Base-by-base conservation (phyloP, 2,113 vertebrate species). In the Capra hircus region DNA sequence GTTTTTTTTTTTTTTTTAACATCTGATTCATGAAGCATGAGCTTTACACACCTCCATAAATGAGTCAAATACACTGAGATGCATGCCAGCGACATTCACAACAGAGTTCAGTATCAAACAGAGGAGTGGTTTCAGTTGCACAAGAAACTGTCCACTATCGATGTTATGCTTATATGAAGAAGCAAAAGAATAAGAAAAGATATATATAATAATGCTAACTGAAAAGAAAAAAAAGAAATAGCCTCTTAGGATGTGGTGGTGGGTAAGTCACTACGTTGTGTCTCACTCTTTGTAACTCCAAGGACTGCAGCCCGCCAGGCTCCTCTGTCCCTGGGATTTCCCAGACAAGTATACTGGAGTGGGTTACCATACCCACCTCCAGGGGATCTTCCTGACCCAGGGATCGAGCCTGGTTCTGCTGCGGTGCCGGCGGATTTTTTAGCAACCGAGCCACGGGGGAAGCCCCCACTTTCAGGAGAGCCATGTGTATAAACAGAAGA, bases 121-220 rank as follows among this genome's bases (percentile, higher is more conserved):
- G 23, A n/a, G 0, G n/a, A 94, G 9, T 40, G 15, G 81, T 50
- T 94, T 92, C 23, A 77, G 21, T 48, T 36, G 21, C 40, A 83
- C 64, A 50, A 89, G 77, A 94, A 97, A 94, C 52, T 84, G 97
- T 97, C 96, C 57, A 97, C 89, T 21, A 0, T 43, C 21, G 23
- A 40, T 40, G 10, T 23, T 77, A 33, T 71, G 60, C 50, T 97
- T 97, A 87, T 91, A 89, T 94, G 98, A 96, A 98, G 97, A 96
- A 88, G 43, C 1, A 23, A 52, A 92, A 52, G 86, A 80, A 17
- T 28, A 48, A 50, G 3, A 12, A 33, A 52, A 81, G 28, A 52
- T 27, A 33, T 12, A 21, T 13, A 81, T 48, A 52, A 81, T 30
- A 52, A 52, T 33, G 78, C 30, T 12, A 19, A 50, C 40, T 7